Evolutionary conservation across 2,888 invertebrate genomes (phyloP), one percentile per base, ranked within the genome.

Genomic region (Athalia rosae): DNA sequence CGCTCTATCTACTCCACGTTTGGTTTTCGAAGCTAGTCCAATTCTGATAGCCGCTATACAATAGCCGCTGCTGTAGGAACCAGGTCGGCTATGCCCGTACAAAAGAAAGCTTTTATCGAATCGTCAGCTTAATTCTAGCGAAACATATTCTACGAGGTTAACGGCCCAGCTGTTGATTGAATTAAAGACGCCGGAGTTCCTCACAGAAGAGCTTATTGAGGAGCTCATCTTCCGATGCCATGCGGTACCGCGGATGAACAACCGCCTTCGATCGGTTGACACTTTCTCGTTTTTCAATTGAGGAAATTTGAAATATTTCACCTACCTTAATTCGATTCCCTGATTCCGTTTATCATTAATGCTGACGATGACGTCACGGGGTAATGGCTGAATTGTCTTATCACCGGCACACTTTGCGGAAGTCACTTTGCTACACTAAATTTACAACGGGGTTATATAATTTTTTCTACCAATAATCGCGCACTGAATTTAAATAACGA

Each of bases 291-390:
- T 28, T 67, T 53, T 53, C 0, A 8, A 58, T 45, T 71, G 43
- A 48, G 11, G 4, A 28, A 50, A 28, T 11, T 28, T 43, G 9
- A 13, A 56, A 43, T 45, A 4, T 45, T 58, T 56, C 48, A 80
- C 85, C 79, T 67, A 86, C 87, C 87, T 87, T 81, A 87, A 81
- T 85, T 87, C 87, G 80, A 87, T 87, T 80, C 82, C 80, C 77
- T 82, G 85, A 45, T 79, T 85, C 63, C 86, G 83, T 80, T 83
- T 84, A 77, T 87, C 87, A 86, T 86, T 85, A 81, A 87, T 86
- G 81, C 86, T 86, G 82, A 87, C 86, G 79, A 87, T 86, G 80
- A 87, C 83, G 84, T 87, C 86, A 78, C 86, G 84, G 58, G 84
- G 85, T 80, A 79, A 79, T 76, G 80, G 81, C 81, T 85, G 83